Percentiles rank a stretch among this genome's conserved stretches.
phyloP scores from a whole-genome alignment of 2,113 vertebrate species.

The Corythaeola cristata region DNA sequence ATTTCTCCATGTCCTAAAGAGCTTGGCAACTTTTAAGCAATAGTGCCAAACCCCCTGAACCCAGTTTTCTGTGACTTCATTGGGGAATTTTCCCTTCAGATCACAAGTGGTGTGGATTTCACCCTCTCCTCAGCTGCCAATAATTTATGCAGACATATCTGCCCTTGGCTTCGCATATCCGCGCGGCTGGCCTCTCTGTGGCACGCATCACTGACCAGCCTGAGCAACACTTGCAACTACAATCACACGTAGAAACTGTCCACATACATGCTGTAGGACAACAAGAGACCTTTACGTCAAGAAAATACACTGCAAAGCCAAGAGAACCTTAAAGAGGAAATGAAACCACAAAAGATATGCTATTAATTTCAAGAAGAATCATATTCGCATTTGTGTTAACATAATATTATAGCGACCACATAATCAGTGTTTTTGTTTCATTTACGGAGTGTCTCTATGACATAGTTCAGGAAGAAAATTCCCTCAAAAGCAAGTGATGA shows the following conservation, averaged over 20 bases:
- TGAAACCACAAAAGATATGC: background rate
- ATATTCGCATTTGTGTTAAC: background rate
- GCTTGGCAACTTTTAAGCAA: background rate
- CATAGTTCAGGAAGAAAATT: background rate
- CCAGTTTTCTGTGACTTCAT: background rate
- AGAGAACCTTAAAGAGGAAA: background rate
- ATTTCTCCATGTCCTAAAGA: background rate
- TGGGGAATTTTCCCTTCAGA: slow-evolving; percentile 5
- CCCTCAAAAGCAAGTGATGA: background rate
- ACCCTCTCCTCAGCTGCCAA: background rate
- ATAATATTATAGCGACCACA: background rate
- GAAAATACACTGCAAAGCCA: background rate
- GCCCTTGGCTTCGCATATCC: background rate
- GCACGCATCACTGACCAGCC: background rate
- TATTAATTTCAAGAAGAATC: background rate
- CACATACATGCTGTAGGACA: background rate
- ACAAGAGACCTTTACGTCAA: background rate
- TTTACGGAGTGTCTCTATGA: background rate
- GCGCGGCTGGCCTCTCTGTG: background rate
- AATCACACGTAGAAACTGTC: background rate
- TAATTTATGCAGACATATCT: slow-evolving; percentile 4
- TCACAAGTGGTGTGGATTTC: background rate
- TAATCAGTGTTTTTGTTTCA: background rate
- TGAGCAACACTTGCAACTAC: background rate
- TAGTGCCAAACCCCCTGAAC: background rate